phyloP scores from a whole-genome alignment of 2,888 invertebrate species.

The Eumerus sabulonum region DNA sequence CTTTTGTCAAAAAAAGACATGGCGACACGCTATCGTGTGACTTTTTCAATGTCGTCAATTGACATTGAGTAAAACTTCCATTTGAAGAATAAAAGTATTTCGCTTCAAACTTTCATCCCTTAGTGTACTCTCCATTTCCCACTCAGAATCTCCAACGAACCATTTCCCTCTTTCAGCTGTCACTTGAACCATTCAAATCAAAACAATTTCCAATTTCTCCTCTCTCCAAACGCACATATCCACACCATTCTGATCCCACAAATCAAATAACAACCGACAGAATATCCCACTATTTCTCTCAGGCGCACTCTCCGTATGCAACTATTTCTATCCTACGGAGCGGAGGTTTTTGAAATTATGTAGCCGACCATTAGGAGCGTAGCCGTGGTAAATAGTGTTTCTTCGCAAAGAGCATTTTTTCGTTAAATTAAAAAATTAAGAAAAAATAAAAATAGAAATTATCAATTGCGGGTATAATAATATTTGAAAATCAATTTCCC shows the following conservation, averaged over 20 bases:
- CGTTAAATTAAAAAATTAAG: constrained; percentile 9
- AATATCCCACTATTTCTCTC: constrained; percentile 33
- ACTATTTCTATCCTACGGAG: constrained; percentile 24
- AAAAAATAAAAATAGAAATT: constrained; percentile 18
- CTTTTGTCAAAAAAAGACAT: too few species aligned
- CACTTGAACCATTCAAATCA: constrained; percentile 11
- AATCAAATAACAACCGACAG: not conserved
- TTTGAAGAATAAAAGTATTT: too few species aligned
- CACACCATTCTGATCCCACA: too few species aligned
- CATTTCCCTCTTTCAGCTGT: constrained; percentile 22
- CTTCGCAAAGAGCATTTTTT: constrained; percentile 38
- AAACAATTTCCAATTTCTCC: constrained; percentile 25
- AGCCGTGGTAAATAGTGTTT: constrained; percentile 55
- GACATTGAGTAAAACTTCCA: too few species aligned
- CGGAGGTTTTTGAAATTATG: constrained; percentile 30
- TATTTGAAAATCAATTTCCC: constrained; percentile 5
- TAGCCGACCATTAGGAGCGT: constrained; percentile 63
- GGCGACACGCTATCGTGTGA: too few species aligned
- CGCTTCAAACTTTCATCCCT: constrained; percentile 2
- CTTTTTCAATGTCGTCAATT: too few species aligned
- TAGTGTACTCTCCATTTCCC: constrained; percentile 5
- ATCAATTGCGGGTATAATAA: not conserved
- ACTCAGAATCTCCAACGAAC: not conserved
- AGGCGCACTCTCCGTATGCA: constrained; percentile 49
- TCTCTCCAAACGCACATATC: not conserved